Evolutionary conservation across 2,888 invertebrate species (phyloP).

Genomic region (Stenolophus ochropezus): DNA sequence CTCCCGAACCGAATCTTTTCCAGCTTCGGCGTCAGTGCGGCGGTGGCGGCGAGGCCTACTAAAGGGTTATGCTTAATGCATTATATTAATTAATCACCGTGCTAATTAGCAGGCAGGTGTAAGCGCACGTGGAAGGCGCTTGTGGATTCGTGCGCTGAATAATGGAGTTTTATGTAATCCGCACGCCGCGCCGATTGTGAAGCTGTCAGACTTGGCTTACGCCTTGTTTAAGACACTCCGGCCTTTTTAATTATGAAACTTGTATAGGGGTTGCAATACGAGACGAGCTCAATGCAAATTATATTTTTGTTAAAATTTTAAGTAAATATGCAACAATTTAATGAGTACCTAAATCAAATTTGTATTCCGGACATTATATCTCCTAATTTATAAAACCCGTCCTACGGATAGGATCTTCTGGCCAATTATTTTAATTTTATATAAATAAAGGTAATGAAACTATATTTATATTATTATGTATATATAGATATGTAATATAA

Average conservation of each 20-base stretch:
- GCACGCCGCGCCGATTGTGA: neutral
- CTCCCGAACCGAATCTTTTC: constrained; percentile 40
- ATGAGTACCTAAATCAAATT: too few species aligned
- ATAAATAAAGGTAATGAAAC: too few species aligned
- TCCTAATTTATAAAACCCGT: too few species aligned
- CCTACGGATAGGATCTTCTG: too few species aligned
- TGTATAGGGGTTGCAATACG: too few species aligned
- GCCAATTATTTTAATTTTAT: too few species aligned
- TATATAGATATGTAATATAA: too few species aligned
- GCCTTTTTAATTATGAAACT: constrained; percentile 27
- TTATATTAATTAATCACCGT: constrained; percentile 57
- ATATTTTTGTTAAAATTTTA: too few species aligned
- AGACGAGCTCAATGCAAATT: too few species aligned
- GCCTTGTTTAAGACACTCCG: constrained; percentile 14
- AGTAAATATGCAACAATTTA: too few species aligned
- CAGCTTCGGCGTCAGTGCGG: neutral
- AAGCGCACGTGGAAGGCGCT: constrained; percentile 22
- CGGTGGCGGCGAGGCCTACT: neutral
- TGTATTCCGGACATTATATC: too few species aligned
- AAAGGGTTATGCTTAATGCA: constrained; percentile 56
- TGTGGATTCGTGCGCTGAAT: constrained; percentile 33
- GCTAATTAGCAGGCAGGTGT: constrained; percentile 56
- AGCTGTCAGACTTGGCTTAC: constrained; percentile 18
- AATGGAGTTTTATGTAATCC: constrained; percentile 44
- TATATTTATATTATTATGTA: too few species aligned